These are phyloP conservation scores for Lampris incognitus DNA, from an alignment of 2,113 vertebrate species.

Conservation along the genomic window DNA sequence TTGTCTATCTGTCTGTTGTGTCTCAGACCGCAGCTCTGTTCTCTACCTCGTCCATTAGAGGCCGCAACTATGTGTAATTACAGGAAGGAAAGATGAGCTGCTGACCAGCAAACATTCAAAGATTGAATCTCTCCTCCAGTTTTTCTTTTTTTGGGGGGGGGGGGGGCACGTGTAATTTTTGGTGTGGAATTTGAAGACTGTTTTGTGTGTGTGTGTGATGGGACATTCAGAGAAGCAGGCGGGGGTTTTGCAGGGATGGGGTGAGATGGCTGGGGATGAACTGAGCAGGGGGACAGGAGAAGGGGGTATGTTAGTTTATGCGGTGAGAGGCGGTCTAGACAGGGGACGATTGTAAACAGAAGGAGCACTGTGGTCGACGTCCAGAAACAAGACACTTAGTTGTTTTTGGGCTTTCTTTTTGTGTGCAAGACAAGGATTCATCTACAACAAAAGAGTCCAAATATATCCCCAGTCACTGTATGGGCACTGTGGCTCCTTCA, in stretches of 20 bases:
- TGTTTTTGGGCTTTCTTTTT: constrained; percentile 65
- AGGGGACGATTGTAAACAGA: constrained; percentile 60
- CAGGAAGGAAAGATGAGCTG: constrained; percentile 80
- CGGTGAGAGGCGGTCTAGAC: constrained; percentile 55
- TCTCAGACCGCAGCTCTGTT: constrained; percentile 67
- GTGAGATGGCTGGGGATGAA: constrained; percentile 56
- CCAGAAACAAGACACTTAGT: constrained; percentile 65
- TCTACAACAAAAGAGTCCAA: constrained; percentile 59
- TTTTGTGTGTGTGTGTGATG: constrained; percentile 48
- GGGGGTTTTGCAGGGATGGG: constrained; percentile 46
- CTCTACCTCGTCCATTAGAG: constrained; percentile 74
- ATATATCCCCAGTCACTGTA: constrained; percentile 67
- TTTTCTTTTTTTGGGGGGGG: constrained; percentile 13
- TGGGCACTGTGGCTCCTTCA: constrained; percentile 69
- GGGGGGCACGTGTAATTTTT: constrained; percentile 9
- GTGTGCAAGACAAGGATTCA: constrained; percentile 58
- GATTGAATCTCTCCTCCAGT: constrained; percentile 54
- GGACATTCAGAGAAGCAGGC: constrained; percentile 62
- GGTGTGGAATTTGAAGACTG: no score
- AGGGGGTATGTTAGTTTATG: constrained; percentile 39
- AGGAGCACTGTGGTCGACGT: constrained; percentile 63
- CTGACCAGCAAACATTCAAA: constrained; percentile 74
- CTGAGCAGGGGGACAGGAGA: constrained; percentile 41
- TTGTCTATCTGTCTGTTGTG: constrained; percentile 65
- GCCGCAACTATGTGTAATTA: constrained; percentile 81